phyloP scores from a whole-genome alignment of 2,797 vertebrate species.

The Eidolon dupreanum region DNA sequence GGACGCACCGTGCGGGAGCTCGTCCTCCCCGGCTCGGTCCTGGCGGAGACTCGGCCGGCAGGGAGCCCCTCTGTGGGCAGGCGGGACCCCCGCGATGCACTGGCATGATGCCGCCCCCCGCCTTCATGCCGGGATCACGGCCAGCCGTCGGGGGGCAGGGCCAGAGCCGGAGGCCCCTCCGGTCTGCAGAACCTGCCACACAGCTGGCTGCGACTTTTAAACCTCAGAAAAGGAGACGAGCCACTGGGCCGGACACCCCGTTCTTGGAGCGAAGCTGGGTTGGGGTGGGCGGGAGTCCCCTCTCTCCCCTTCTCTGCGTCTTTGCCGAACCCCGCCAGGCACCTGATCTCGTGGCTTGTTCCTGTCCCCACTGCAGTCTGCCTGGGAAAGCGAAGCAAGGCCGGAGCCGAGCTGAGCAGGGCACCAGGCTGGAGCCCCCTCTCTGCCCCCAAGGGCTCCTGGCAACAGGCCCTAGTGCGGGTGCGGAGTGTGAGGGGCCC shows the following conservation, averaged over 20 bases:
- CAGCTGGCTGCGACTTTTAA: no score
- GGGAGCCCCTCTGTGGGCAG: accelerated
- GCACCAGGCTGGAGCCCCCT: accelerated
- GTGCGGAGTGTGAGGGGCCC: neutral
- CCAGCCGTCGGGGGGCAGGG: accelerated
- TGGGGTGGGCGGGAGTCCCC: no score
- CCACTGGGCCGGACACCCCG: neutral
- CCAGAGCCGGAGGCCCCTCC: neutral
- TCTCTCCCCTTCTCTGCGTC: neutral
- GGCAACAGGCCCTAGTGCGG: no score
- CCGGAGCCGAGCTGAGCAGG: neutral
- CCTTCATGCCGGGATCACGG: no score
- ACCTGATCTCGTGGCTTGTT: neutral
- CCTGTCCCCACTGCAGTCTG: neutral
- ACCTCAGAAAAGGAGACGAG: neutral
- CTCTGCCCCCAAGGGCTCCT: neutral
- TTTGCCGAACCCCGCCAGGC: no score
- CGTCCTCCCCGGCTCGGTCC: neutral
- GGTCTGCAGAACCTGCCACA: neutral
- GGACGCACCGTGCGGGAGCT: accelerated
- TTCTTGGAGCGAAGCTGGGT: no score
- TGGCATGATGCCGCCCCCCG: neutral
- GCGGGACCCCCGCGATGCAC: accelerated
- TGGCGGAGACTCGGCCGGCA: neutral
- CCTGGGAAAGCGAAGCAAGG: no score